Percentiles rank a stretch among this genome's conserved stretches.
Conservation (phyloP, 2,113 vertebrate species). For the Melozone crissalis region DNA sequence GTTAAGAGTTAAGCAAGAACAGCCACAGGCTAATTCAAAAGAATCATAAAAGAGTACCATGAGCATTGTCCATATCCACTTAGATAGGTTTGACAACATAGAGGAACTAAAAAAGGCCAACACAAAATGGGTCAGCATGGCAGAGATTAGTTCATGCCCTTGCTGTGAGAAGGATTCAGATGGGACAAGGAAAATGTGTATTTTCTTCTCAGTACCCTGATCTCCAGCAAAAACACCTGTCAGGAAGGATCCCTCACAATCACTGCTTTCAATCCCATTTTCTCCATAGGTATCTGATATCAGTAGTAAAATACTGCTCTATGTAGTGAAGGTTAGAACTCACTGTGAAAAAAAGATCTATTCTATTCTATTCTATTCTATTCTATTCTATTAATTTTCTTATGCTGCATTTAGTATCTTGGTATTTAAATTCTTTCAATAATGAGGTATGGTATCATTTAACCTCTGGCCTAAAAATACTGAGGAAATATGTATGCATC, state of each 20-base stretch:
- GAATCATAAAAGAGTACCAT: background rate
- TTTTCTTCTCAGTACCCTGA: background rate
- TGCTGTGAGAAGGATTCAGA: conserved; percentile 1
- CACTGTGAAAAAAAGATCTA: background rate
- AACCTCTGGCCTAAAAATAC: background rate
- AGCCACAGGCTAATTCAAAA: background rate
- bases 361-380: background rate
- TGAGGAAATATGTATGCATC: background rate
- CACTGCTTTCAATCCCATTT: background rate
- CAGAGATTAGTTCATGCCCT: background rate
- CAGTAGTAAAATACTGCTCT: background rate
- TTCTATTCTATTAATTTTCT: background rate
- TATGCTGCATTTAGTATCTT: background rate
- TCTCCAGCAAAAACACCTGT: background rate
- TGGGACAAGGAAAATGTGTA: background rate
- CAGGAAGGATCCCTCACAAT: background rate
- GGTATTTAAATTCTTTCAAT: background rate
- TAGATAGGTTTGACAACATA: background rate
- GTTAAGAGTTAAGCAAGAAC: background rate
- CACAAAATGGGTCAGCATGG: background rate
- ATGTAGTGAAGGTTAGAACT: background rate
- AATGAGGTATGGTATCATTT: background rate
- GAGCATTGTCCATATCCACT: background rate
- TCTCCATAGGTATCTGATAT: background rate
- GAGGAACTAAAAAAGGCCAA: background rate